Evolutionary conservation across 2,797 vertebrate species (phyloP).

Genomic region (Tokudaia muenninki): DNA sequence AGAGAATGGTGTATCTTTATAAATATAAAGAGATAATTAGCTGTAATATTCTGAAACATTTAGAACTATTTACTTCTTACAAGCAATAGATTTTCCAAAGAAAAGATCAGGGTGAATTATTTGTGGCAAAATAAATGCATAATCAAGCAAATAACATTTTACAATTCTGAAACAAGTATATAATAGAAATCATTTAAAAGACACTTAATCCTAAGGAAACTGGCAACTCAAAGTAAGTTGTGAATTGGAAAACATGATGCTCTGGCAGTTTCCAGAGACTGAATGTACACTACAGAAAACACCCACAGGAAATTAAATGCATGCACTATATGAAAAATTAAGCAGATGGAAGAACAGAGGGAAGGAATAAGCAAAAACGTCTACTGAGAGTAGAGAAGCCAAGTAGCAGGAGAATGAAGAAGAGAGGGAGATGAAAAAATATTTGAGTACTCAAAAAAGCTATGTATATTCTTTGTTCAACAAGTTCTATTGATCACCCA

Average conservation of each 20-base stretch:
- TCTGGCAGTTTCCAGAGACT: constrained; percentile 83
- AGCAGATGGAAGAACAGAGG: constrained; percentile 63
- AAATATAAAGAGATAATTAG: constrained; percentile 75
- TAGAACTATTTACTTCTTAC: constrained; percentile 70
- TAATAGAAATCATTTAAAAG: constrained; percentile 74
- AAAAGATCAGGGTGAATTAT: constrained; percentile 75
- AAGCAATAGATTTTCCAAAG: constrained; percentile 71
- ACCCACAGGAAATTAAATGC: constrained; percentile 83
- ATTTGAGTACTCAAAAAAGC: constrained; percentile 77
- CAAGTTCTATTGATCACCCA: constrained; percentile 86
- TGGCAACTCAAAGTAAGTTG: constrained; percentile 78
- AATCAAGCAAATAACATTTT: constrained; percentile 82
- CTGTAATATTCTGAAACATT: constrained; percentile 72
- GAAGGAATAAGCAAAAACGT: constrained; percentile 3
- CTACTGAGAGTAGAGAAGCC: not conserved
- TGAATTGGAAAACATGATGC: constrained; percentile 84
- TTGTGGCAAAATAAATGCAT: constrained; percentile 79
- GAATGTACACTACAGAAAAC: constrained; percentile 77
- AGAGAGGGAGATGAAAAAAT: constrained; percentile 79
- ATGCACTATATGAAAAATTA: constrained; percentile 81
- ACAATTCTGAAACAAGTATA: constrained; percentile 74
- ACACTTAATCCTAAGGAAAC: constrained; percentile 67
- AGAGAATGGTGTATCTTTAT: constrained; percentile 55
- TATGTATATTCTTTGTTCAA: constrained; percentile 86
- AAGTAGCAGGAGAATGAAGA: constrained; percentile 6